A percentile compares a stretch with the other conserved stretches of the same genome.
These are phyloP conservation scores for Natator depressus DNA, from an alignment of 2,113 vertebrate species.

Conservation along the genomic window DNA sequence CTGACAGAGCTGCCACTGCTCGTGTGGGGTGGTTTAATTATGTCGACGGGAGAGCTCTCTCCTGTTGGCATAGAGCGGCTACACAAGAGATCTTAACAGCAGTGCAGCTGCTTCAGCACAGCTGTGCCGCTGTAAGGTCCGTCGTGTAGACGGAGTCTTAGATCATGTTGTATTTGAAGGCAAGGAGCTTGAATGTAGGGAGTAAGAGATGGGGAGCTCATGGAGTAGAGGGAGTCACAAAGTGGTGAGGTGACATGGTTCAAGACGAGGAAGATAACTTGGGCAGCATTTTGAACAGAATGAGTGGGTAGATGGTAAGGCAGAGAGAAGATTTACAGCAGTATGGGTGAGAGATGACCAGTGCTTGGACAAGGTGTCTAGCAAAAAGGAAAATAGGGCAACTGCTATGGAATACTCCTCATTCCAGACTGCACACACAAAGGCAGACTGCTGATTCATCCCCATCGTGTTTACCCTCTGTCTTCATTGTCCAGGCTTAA, in stretches of 20 bases:
- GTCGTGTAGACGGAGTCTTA: too few relatives aligned
- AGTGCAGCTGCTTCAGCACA: too few relatives aligned
- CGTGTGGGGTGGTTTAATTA: too few relatives aligned
- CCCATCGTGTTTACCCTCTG: rapidly evolving
- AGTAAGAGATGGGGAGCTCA: not conserved
- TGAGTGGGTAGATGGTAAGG: not conserved
- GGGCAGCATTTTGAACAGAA: not conserved
- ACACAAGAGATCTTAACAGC: too few relatives aligned
- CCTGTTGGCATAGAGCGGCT: too few relatives aligned
- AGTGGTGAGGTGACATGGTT: not conserved
- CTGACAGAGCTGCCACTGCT: too few relatives aligned
- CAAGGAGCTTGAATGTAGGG: not conserved
- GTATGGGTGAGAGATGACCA: rapidly evolving
- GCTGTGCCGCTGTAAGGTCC: too few relatives aligned
- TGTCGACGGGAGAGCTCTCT: too few relatives aligned
- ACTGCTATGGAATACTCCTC: not conserved
- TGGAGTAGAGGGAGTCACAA: not conserved
- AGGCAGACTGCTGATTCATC: not conserved
- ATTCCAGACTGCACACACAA: not conserved
- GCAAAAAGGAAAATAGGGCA: not conserved
- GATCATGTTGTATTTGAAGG: not conserved
- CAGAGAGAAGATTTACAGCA: not conserved
- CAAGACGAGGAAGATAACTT: not conserved
- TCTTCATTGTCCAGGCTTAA: not conserved
- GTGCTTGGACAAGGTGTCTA: not conserved